Conservation (phyloP, 2,797 vertebrate genomes). For the Arrhamphus sclerolepis region DNA sequence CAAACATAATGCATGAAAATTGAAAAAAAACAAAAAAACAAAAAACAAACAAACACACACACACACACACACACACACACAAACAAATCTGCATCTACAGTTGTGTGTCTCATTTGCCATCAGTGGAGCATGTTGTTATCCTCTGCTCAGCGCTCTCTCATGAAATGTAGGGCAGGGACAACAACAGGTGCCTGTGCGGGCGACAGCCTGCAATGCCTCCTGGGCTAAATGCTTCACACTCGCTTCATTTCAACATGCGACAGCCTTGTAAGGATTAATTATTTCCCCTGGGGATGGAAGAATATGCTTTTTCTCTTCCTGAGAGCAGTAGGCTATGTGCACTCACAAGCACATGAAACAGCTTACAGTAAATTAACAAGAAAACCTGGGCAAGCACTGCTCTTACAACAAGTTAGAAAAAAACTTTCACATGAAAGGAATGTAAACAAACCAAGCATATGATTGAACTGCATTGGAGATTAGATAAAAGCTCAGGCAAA, state of each 20-base stretch:
- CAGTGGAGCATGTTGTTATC: conserved; percentile 80
- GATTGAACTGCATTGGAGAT: conserved; percentile 63
- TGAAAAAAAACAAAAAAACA: conserved; percentile 2
- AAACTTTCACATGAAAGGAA: conserved; percentile 65
- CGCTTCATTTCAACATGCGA: conserved; percentile 82
- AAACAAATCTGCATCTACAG: conserved; percentile 58
- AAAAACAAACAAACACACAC: conserved; percentile 20
- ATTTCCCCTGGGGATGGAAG: conserved; percentile 81
- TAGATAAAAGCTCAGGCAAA: conserved; percentile 73
- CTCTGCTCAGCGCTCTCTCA: conserved; percentile 72
- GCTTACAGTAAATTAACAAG: conserved; percentile 57
- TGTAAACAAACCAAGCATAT: conserved; percentile 68
- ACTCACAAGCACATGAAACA: conserved; percentile 67
- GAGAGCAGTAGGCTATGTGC: conserved; percentile 66
- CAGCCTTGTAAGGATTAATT: conserved; percentile 85
- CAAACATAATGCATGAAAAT: conserved; percentile 52
- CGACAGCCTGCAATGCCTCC: conserved; percentile 83
- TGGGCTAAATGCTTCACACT: conserved; percentile 85
- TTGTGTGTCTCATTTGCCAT: conserved; percentile 77
- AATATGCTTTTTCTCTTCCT: conserved; percentile 73
- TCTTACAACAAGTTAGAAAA: conserved; percentile 46
- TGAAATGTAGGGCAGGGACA: conserved; percentile 83
- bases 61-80: conserved; percentile 13
- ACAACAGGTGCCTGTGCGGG: conserved; percentile 84
- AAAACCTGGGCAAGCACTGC: conserved; percentile 46